Conservation (phyloP, 2,888 invertebrate genomes). For the Eristalinus aeneus region DNA sequence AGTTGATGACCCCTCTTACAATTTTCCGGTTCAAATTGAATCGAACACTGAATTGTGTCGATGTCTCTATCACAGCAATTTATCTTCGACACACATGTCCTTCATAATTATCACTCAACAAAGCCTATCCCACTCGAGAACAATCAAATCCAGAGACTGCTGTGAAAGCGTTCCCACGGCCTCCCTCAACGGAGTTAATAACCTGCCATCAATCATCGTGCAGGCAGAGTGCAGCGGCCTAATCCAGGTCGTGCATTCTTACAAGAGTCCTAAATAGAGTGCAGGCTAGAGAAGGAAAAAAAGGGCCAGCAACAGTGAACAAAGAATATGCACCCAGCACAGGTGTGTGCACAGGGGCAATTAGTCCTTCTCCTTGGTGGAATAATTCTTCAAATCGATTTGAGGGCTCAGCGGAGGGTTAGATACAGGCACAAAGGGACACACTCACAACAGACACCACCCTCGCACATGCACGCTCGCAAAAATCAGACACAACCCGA, state of each 20-base stretch:
- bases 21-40: background rate
- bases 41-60: background rate
- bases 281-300: background rate
- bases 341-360: conserved; percentile 55
- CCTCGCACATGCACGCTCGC: background rate
- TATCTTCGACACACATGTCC: background rate
- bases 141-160: background rate
- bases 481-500: background rate
- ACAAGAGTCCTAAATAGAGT: background rate
- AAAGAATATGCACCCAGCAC: conserved; percentile 24
- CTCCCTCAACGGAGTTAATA: conserved; percentile 52
- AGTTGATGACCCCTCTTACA: background rate
- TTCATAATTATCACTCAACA: background rate
- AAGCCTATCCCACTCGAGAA: background rate
- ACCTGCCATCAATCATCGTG: conserved; percentile 50
- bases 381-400: conserved; percentile 65
- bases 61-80: background rate
- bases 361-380: conserved; percentile 47
- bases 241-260: conserved; percentile 58
- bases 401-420: conserved; percentile 7
- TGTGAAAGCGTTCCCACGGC: conserved; percentile 47
- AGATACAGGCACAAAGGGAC: conserved; percentile 12
- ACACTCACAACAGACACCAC: background rate
- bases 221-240: conserved; percentile 29
- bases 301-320: conserved; percentile 39